These are phyloP conservation scores for Drosophila navojoa DNA, from an alignment of 1,140 invertebrate species.

Conservation along the genomic window DNA sequence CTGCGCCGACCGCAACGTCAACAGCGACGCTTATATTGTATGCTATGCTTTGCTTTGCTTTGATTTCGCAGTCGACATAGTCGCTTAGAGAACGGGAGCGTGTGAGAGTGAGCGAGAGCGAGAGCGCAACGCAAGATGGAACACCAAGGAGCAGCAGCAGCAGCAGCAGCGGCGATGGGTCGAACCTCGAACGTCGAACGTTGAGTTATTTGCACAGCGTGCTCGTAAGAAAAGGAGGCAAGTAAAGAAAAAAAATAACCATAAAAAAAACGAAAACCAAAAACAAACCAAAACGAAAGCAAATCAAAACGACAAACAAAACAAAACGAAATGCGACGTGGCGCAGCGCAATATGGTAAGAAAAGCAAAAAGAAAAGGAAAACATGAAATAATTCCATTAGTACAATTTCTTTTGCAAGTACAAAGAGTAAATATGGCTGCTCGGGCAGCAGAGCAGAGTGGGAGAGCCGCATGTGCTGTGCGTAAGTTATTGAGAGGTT, in stretches of 20 bases:
- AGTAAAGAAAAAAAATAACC: neutral
- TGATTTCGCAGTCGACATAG: constrained; percentile 23
- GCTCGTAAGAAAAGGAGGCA: constrained; percentile 33
- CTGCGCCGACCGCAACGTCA: constrained; percentile 28
- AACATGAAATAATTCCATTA: constrained; percentile 84
- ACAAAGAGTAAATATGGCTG: constrained; percentile 82
- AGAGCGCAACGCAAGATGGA: constrained; percentile 33
- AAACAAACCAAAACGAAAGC: constrained; percentile 54
- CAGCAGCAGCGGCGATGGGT: constrained; percentile 2
- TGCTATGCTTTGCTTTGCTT: constrained; percentile 43
- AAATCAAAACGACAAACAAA: constrained; percentile 79
- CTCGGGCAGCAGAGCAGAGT: neutral
- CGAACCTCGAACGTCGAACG: constrained; percentile 6
- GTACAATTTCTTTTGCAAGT: constrained; percentile 84
- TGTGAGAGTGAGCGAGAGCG: neutral
- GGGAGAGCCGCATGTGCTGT: constrained; percentile 15
- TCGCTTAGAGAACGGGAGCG: neutral
- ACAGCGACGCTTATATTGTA: constrained; percentile 21
- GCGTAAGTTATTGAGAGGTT: constrained; percentile 21
- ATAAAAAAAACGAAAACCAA: neutral
- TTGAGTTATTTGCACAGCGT: constrained; percentile 69
- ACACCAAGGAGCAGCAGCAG: constrained; percentile 15
- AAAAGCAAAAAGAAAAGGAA: constrained; percentile 56
- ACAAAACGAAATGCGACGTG: constrained; percentile 67
- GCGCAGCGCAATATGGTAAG: constrained; percentile 10